phyloP scores from a whole-genome alignment of 2,797 vertebrate species.

The Pantherophis alleghaniensis region DNA sequence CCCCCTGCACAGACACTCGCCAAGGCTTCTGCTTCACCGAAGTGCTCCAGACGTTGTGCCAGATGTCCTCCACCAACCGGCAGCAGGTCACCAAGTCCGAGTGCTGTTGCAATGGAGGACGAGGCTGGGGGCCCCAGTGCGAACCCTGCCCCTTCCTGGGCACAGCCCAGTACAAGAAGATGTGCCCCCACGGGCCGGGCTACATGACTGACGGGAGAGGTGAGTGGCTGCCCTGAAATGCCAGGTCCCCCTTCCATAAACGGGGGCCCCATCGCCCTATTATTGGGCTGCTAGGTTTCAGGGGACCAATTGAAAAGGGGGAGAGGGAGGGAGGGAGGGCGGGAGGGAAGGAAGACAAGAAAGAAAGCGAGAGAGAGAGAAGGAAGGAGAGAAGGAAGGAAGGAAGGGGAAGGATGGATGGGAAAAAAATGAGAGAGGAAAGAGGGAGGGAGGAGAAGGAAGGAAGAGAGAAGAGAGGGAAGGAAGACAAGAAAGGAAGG shows the following conservation, averaged over 20 bases:
- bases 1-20: conserved; percentile 77
- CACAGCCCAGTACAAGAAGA: conserved; percentile 87
- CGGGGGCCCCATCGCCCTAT: not conserved
- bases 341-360: no score
- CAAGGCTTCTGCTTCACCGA: conserved; percentile 89
- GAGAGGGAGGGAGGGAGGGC: not conserved
- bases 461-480: fast-evolving
- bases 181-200: conserved; percentile 91
- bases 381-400: no score
- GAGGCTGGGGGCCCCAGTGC: conserved; percentile 89
- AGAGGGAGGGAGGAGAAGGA: no score
- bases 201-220: conserved; percentile 90
- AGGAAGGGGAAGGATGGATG: no score
- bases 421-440: no score
- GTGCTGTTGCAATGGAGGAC: conserved; percentile 89
- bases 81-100: conserved; percentile 87
- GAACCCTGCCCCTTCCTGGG: conserved; percentile 91
- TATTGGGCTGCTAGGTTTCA: not conserved
- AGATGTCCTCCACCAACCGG: conserved; percentile 84
- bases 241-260: no score
- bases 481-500: no score
- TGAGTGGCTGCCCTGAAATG: conserved; percentile 54
- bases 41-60: conserved; percentile 89
- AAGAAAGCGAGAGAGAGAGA: no score
- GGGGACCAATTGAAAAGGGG: no score